Conservation (phyloP, 53 echinoderm and acorn worm genomes). For the Holothuria leucospilota region DNA sequence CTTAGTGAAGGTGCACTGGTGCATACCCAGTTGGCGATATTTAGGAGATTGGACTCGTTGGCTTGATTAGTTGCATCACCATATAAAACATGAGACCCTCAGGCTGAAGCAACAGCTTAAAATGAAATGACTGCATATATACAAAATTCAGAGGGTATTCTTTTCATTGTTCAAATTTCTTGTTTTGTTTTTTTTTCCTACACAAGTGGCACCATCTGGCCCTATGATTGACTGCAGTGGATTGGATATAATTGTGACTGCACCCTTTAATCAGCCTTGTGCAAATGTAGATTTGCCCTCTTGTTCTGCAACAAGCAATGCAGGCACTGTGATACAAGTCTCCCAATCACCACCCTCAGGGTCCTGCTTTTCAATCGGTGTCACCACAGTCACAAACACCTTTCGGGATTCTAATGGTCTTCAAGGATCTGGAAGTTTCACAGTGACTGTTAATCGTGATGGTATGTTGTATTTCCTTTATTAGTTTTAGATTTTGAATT, state of each 20-base stretch:
- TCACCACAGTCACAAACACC: neutral
- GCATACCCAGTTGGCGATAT: too few species aligned
- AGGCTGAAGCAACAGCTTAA: too few species aligned
- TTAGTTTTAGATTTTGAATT: neutral
- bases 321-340: neutral
- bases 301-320: constrained; percentile 4
- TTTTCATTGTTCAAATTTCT: too few species aligned
- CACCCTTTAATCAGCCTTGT: neutral
- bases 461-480: neutral
- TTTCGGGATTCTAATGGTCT: constrained; percentile 2
- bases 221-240: constrained; percentile 31
- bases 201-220: neutral
- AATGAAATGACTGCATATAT: too few species aligned
- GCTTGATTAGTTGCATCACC: too few species aligned
- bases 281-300: neutral
- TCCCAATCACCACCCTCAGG: neutral
- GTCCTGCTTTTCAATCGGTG: neutral
- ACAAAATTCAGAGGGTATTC: too few species aligned
- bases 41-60: too few species aligned
- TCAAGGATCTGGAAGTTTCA: neutral
- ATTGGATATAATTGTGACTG: neutral
- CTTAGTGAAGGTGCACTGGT: too few species aligned
- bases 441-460: neutral
- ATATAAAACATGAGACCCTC: too few species aligned
- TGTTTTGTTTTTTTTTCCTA: neutral